A percentile compares a stretch with the other conserved stretches of the same genome.
phyloP scores from a whole-genome alignment of 2,797 vertebrate species.

The Lutjanus argentimaculatus region DNA sequence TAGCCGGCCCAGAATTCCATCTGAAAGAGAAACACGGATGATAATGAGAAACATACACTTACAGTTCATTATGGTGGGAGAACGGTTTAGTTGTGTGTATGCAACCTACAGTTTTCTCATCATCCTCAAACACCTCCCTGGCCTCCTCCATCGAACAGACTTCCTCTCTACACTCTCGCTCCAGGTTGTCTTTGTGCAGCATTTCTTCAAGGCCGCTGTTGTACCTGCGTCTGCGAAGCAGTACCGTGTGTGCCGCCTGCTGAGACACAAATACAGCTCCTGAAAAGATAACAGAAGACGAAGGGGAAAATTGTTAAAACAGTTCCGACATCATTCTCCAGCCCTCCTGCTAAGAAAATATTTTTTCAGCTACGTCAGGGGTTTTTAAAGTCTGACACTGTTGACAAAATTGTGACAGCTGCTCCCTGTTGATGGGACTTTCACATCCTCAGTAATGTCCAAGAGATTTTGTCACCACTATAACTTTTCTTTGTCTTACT shows the following conservation, averaged over 20 bases:
- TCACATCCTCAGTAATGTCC: too few species aligned
- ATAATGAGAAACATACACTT: not conserved
- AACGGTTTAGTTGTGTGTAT: not conserved
- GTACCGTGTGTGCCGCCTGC: slow-evolving; percentile 83
- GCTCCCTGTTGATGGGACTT: too few species aligned
- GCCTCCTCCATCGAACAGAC: slow-evolving; percentile 92
- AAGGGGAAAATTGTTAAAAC: not conserved
- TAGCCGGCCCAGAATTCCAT: slow-evolving; percentile 93
- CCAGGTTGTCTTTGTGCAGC: slow-evolving; percentile 86
- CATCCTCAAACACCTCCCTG: slow-evolving; percentile 93
- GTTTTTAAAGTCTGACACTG: too few species aligned
- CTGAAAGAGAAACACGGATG: slow-evolving; percentile 78
- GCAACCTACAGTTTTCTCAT: slow-evolving; percentile 88
- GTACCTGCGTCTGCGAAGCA: slow-evolving; percentile 87
- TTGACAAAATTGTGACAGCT: too few species aligned
- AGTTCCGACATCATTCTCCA: not conserved
- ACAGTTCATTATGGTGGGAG: not conserved
- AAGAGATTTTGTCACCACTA: too few species aligned
- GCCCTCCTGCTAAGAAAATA: too few species aligned
- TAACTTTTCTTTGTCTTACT: too few species aligned
- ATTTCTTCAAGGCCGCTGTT: slow-evolving; percentile 93
- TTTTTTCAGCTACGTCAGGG: too few species aligned
- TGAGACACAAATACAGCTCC: slow-evolving; percentile 87
- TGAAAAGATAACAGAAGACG: slow-evolving; percentile 42
- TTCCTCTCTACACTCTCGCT: slow-evolving; percentile 95